phyloP scores from a whole-genome alignment of 2,888 invertebrate genomes.

The Athripsodes cinereus region DNA sequence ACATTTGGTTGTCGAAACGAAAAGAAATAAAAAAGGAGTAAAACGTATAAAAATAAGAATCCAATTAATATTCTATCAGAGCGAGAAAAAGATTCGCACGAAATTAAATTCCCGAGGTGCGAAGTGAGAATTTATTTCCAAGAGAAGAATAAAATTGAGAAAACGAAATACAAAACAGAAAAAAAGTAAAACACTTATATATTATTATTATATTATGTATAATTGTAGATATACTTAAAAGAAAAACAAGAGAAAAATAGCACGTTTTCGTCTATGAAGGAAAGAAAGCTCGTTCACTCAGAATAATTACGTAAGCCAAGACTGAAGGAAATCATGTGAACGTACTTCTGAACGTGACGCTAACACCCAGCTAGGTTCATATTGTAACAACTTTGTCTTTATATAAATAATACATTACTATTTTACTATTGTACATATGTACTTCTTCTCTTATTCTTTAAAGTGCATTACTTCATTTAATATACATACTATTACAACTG shows the following conservation, averaged over 20 bases:
- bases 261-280: neutral
- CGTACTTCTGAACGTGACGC: conserved; percentile 18
- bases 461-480: neutral
- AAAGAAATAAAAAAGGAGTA: neutral
- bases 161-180: too few relatives aligned
- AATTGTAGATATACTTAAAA: neutral
- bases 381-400: neutral
- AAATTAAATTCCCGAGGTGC: neutral
- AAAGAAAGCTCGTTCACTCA: conserved; percentile 23
- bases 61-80: neutral
- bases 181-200: too few relatives aligned
- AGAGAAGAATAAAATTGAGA: too few relatives aligned
- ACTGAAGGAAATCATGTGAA: conserved; percentile 24
- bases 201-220: too few relatives aligned
- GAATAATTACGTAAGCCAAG: conserved; percentile 26
- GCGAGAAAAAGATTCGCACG: neutral
- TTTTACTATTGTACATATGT: neutral
- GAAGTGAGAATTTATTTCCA: neutral
- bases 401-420: neutral
- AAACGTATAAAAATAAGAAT: neutral
- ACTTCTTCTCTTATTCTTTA: neutral
- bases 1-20: too few relatives aligned
- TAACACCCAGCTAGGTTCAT: conserved; percentile 11
- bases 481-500: too few relatives aligned
- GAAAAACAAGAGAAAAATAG: conserved; percentile 4